phyloP scores from a whole-genome alignment of 2,888 invertebrate genomes.

The Deroplatys truncata region DNA sequence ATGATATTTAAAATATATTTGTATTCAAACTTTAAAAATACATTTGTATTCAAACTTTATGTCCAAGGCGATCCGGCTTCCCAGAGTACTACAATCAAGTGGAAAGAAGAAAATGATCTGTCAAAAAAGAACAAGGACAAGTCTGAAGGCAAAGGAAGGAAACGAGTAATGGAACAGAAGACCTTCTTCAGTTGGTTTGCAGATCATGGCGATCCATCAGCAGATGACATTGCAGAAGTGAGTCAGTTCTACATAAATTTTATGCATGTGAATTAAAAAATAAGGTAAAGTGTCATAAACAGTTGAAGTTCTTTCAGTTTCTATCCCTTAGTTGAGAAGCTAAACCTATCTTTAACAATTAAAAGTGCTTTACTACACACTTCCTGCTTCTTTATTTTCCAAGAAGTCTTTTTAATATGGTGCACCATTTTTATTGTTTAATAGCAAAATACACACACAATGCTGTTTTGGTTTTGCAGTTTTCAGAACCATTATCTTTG shows the following conservation, averaged over 20 bases:
- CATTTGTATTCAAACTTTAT: too few species aligned
- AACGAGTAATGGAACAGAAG: slow-evolving; percentile 61
- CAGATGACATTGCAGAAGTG: slow-evolving; percentile 78
- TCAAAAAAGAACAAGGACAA: slow-evolving; percentile 56
- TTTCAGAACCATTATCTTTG: too few species aligned
- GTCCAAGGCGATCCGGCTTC: slow-evolving; percentile 61
- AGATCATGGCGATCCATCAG: slow-evolving; percentile 74
- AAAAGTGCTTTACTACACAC: too few species aligned
- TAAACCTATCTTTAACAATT: neutral
- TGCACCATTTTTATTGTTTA: too few species aligned
- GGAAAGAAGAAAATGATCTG: slow-evolving; percentile 75
- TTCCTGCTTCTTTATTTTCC: too few species aligned
- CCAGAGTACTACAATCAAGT: slow-evolving; percentile 69
- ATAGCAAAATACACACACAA: too few species aligned
- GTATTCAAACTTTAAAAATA: too few species aligned
- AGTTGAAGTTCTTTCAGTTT: too few species aligned
- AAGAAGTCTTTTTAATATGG: too few species aligned
- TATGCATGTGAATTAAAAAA: neutral
- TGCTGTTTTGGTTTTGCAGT: too few species aligned
- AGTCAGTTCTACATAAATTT: neutral
- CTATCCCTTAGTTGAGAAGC: neutral
- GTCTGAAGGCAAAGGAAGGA: slow-evolving; percentile 51
- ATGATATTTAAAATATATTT: too few species aligned
- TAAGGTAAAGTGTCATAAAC: neutral
- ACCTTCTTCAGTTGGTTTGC: slow-evolving; percentile 83